Percentiles rank a stretch among this genome's conserved stretches.
These are phyloP conservation scores for Linyphia triangularis DNA, from an alignment of 2,888 invertebrate genomes.

Conservation along the genomic window DNA sequence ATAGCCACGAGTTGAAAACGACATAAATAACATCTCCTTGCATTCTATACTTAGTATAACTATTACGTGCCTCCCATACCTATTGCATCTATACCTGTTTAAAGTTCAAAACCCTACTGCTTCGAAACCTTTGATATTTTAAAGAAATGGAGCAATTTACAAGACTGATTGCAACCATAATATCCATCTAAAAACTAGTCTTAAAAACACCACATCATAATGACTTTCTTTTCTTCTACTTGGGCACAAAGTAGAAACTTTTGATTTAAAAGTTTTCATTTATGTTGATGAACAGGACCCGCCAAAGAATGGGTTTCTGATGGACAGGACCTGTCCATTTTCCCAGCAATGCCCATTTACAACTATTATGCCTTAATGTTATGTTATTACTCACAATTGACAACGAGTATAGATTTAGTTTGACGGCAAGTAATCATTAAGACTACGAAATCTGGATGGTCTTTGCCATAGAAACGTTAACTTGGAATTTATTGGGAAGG, in stretches of 20 bases:
- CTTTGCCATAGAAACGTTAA: not conserved
- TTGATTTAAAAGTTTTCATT: constrained; percentile 59
- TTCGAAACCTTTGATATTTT: constrained; percentile 31
- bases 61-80: constrained; percentile 40
- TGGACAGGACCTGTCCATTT: constrained; percentile 49
- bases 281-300: constrained; percentile 55
- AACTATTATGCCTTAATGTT: constrained; percentile 40
- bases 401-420: not conserved
- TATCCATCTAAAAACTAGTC: constrained; percentile 6
- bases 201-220: constrained; percentile 20
- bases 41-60: not conserved
- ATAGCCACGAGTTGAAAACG: not conserved
- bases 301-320: constrained; percentile 43
- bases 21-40: not conserved
- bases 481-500: not conserved
- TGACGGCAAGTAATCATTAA: not conserved
- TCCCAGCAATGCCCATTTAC: constrained; percentile 26
- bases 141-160: constrained; percentile 68
- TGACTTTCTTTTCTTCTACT: constrained; percentile 6
- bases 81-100: not conserved
- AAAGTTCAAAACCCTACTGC: constrained; percentile 27
- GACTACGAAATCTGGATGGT: not conserved
- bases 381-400: constrained; percentile 42
- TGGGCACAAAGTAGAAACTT: constrained; percentile 35
- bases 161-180: constrained; percentile 60